Percentiles rank a stretch among this genome's conserved stretches.
Evolutionary conservation across 2,797 vertebrate genomes (phyloP).

Genomic region (Thalassophryne amazonica): DNA sequence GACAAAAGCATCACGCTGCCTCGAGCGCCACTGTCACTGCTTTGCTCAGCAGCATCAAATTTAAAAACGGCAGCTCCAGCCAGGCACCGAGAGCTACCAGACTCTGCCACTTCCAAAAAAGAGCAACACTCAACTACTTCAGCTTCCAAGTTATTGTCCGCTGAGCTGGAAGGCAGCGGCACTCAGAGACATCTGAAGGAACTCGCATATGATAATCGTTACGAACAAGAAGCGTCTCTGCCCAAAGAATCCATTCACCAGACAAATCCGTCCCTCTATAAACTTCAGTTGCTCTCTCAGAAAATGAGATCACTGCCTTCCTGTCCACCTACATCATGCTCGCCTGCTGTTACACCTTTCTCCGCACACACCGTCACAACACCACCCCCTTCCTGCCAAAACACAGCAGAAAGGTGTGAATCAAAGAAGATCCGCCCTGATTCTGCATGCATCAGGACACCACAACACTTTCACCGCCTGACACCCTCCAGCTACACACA

Average conservation of each 20-base stretch:
- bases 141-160: background rate
- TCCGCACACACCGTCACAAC: background rate
- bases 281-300: slow-evolving; percentile 46
- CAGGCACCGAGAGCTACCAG: slow-evolving; percentile 1
- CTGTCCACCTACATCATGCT: slow-evolving; percentile 11
- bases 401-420: background rate
- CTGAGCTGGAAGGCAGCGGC: slow-evolving; percentile 12
- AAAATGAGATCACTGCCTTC: slow-evolving; percentile 42
- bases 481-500: slow-evolving; percentile 61
- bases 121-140: background rate
- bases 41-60: slow-evolving; percentile 18
- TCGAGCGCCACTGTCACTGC: background rate
- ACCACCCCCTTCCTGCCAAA: slow-evolving; percentile 6
- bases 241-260: slow-evolving; percentile 17
- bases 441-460: slow-evolving; percentile 4
- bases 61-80: slow-evolving; percentile 14
- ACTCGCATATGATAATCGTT: slow-evolving; percentile 12
- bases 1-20: background rate
- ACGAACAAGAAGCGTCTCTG: slow-evolving; percentile 1
- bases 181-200: background rate
- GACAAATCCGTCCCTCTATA: slow-evolving; percentile 52
- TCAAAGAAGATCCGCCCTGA: slow-evolving; percentile 1
- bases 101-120: background rate
- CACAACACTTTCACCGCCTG: slow-evolving; percentile 18
- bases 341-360: background rate